Evolutionary conservation across 2,113 vertebrate genomes (phyloP).

Genomic region (Proterorhinus semilunaris): DNA sequence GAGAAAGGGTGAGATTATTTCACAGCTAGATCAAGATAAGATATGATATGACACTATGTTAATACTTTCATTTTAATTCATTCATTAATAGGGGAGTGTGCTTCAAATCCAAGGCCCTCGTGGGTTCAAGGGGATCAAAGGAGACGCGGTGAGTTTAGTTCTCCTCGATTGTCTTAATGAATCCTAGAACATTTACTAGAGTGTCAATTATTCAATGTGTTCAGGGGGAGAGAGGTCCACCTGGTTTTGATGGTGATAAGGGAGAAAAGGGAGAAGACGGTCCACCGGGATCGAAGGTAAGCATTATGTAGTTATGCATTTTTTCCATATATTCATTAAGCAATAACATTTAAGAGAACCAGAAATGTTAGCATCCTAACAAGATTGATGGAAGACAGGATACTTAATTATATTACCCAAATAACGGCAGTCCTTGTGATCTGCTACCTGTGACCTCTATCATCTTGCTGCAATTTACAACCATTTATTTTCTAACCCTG

Average conservation of each 20-base stretch:
- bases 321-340: too few relatives aligned
- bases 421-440: too few relatives aligned
- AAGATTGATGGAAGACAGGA: too few relatives aligned
- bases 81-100: constrained; percentile 76
- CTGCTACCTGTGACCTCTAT: too few relatives aligned
- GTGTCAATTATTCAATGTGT: constrained; percentile 7
- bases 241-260: constrained; percentile 91
- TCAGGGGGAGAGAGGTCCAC: constrained; percentile 81
- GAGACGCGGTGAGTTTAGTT: constrained; percentile 74
- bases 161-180: neutral
- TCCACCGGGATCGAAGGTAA: constrained; percentile 83
- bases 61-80: constrained; percentile 12
- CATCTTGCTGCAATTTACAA: too few relatives aligned
- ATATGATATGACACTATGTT: neutral
- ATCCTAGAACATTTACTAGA: neutral
- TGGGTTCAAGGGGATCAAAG: constrained; percentile 87
- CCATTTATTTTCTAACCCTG: too few relatives aligned
- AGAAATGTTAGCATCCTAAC: too few relatives aligned
- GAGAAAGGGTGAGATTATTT: constrained; percentile 81
- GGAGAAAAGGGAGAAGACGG: constrained; percentile 94
- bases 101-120: constrained; percentile 78
- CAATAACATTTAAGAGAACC: too few relatives aligned
- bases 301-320: too few relatives aligned
- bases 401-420: too few relatives aligned
- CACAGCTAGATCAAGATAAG: neutral